Conservation (phyloP, 1,140 invertebrate species). For the Tetragonula clypearis region DNA sequence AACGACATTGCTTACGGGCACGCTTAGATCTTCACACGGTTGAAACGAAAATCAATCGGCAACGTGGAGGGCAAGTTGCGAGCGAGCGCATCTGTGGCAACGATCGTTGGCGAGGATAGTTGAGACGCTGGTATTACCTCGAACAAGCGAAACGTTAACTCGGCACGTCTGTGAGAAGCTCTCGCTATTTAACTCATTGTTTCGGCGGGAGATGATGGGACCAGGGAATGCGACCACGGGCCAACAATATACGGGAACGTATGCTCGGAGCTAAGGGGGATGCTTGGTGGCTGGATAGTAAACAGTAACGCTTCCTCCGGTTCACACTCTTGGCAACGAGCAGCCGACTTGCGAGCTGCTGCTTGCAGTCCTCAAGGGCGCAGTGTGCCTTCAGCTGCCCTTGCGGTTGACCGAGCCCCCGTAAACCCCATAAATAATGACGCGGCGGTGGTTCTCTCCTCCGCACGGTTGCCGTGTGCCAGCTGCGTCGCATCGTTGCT, state of each 20-base stretch:
- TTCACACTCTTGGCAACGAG: slow-evolving; percentile 64
- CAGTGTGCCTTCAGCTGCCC: slow-evolving; percentile 57
- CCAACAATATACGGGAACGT: slow-evolving; percentile 68
- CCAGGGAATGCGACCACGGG: slow-evolving; percentile 62
- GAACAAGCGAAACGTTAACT: slow-evolving; percentile 58
- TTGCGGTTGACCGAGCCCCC: slow-evolving; percentile 67
- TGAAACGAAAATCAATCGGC: too few relatives aligned
- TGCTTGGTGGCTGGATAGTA: slow-evolving; percentile 64
- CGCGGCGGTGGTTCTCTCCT: slow-evolving; percentile 25
- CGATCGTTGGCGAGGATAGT: slow-evolving; percentile 43
- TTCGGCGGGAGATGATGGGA: slow-evolving; percentile 58
- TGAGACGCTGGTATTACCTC: slow-evolving; percentile 53
- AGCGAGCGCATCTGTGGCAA: not conserved
- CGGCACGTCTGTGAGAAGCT: slow-evolving; percentile 23
- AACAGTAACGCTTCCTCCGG: slow-evolving; percentile 65
- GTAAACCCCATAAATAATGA: slow-evolving; percentile 70
- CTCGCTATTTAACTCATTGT: slow-evolving; percentile 53
- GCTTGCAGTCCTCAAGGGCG: slow-evolving; percentile 52
- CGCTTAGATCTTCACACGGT: too few relatives aligned
- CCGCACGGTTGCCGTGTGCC: slow-evolving; percentile 39
- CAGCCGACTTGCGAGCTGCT: slow-evolving; percentile 47
- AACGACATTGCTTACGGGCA: too few relatives aligned
- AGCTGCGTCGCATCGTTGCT: slow-evolving; percentile 53
- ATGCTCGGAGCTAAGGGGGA: slow-evolving; percentile 41
- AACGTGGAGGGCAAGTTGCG: too few relatives aligned